Evolutionary conservation across 1,140 invertebrate species (phyloP), one percentile per base, ranked within the genome.

Genomic region (Onthophagus taurus): DNA sequence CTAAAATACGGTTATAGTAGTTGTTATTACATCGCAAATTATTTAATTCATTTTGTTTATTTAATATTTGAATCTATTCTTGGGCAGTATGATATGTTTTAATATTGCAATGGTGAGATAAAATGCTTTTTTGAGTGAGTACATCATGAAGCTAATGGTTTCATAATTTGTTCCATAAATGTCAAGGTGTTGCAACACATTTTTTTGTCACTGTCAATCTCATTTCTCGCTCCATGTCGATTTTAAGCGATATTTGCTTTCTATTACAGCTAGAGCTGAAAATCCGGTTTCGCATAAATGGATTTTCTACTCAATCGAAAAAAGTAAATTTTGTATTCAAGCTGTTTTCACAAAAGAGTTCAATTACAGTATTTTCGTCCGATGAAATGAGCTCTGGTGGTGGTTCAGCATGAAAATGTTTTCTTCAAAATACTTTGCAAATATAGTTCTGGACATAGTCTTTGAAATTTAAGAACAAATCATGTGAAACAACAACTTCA

Each of bases 211-310:
- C n/a, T n/a, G n/a, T n/a, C n/a, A n/a, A n/a, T n/a, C n/a, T n/a
- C n/a, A n/a, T n/a, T n/a, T n/a, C n/a, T 16, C 8, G 2, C 12
- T 42, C n/a, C 20, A 8, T 29, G 12, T 37, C 35, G 9, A 37
- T 37, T 37, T 37, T 9, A 24, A 41, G 8, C 38, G 38, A 41
- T 41, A 41, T 29, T 41, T 60, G 42, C 36, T 54, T 49, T 52
- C 54, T 29, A 55, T 58, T 26, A 52, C 52, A 50, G 55, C 55
- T 23, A 61, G 33, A 19, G 49, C 52, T 31, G 57, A 54, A 58
- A 60, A 59, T 17, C 50, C 52, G 34, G 53, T 29, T 53, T 58
- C 52, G 34, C 50, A 58, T 37, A 59, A 43, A 52, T 58, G 53
- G 23, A 52, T 54, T 43, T 54, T 47, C 45, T 20, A 47, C 38